Evolutionary conservation across 2,113 vertebrate species (phyloP).

Genomic region (Hylia prasina): DNA sequence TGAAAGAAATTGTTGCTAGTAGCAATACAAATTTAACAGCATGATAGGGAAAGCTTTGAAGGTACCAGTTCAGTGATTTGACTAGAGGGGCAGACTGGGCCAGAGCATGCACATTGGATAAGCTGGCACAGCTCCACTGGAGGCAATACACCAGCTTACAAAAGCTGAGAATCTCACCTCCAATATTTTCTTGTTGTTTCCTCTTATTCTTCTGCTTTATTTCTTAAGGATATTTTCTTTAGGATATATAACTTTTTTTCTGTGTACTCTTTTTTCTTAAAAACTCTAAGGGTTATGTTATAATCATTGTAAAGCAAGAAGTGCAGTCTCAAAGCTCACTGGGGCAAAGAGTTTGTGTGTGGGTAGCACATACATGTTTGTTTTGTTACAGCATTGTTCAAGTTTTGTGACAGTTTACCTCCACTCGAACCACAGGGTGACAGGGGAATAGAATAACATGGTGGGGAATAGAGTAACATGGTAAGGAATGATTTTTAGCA

Average conservation of each 20-base stretch:
- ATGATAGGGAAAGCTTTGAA: background rate
- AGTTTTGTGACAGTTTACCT: background rate
- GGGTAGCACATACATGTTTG: accelerated
- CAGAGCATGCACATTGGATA: background rate
- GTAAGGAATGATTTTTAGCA: background rate
- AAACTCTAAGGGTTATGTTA: background rate
- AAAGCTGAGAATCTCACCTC: background rate
- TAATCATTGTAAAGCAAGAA: background rate
- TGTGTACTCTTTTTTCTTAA: background rate
- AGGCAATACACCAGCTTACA: background rate
- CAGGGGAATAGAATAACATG: background rate
- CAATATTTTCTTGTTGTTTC: background rate
- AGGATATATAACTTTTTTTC: background rate
- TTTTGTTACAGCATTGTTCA: background rate
- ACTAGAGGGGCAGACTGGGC: background rate
- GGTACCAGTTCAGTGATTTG: background rate
- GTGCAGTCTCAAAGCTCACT: background rate
- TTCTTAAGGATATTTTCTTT: background rate
- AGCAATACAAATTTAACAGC: background rate
- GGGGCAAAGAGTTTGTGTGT: background rate
- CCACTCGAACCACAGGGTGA: background rate
- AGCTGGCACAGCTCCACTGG: background rate
- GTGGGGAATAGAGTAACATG: background rate
- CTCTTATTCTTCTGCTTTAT: background rate
- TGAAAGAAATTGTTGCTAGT: background rate